Conservation (phyloP, 2,888 invertebrate species). For the Camponotus fellah region DNA sequence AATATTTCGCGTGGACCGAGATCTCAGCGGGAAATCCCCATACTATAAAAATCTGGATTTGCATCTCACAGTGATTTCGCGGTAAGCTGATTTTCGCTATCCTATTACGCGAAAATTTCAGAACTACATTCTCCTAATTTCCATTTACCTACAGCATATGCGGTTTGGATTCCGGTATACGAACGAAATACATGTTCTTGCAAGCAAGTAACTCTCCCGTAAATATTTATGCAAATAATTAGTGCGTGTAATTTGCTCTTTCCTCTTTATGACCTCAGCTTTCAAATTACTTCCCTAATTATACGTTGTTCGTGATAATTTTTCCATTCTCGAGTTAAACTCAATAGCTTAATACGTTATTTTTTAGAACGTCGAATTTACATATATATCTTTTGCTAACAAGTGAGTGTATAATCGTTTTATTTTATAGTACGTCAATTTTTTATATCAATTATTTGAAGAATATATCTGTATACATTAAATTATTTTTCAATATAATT, state of each 20-base stretch:
- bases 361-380: slow-evolving; percentile 3
- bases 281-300: slow-evolving; percentile 40
- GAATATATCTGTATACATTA: background rate
- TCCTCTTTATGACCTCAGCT: slow-evolving; percentile 21
- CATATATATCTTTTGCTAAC: background rate
- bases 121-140: slow-evolving; percentile 46
- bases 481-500: background rate
- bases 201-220: slow-evolving; percentile 3
- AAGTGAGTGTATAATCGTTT: background rate
- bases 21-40: slow-evolving; percentile 44
- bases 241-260: slow-evolving; percentile 35
- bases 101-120: slow-evolving; percentile 47
- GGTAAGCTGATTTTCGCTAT: slow-evolving; percentile 53
- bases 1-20: slow-evolving; percentile 56
- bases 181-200: slow-evolving; percentile 1
- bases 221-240: slow-evolving; percentile 54
- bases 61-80: slow-evolving; percentile 46
- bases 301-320: slow-evolving; percentile 21
- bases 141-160: slow-evolving; percentile 38
- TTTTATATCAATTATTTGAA: background rate
- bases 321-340: slow-evolving; percentile 16
- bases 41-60: slow-evolving; percentile 50
- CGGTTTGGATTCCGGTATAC: slow-evolving; percentile 12
- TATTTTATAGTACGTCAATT: slow-evolving; percentile 13
- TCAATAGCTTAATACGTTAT: background rate